Conservation (phyloP, 2,113 vertebrate genomes). For the Stomatorhinus ivindoensis region DNA sequence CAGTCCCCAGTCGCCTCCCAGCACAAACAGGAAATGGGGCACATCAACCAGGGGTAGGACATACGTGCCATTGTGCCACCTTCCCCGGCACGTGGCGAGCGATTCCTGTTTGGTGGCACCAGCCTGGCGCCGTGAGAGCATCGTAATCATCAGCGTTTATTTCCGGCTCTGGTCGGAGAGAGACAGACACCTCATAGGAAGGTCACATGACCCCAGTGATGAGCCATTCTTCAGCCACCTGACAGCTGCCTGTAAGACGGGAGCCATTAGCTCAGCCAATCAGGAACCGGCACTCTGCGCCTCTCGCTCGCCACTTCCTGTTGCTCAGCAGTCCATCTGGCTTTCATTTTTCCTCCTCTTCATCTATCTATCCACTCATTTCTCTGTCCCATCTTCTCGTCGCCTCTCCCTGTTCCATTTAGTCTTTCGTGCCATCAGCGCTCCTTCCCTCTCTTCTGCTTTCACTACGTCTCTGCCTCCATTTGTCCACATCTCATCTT, state of each 20-base stretch:
- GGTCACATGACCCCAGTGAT: conserved; percentile 49
- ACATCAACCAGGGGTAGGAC: conserved; percentile 4
- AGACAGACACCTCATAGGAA: conserved; percentile 52
- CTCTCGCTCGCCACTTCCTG: not conserved
- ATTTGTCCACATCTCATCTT: not conserved
- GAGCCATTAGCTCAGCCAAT: conserved; percentile 18
- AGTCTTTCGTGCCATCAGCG: not conserved
- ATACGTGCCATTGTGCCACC: not conserved
- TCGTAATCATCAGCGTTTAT: conserved; percentile 15
- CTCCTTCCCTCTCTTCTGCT: not conserved
- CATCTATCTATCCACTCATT: not conserved
- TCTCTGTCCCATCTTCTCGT: not conserved
- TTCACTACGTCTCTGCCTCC: not conserved
- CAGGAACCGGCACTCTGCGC: not conserved
- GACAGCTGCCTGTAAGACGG: conserved; percentile 48
- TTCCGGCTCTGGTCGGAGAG: conserved; percentile 48
- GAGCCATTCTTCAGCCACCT: conserved; percentile 60
- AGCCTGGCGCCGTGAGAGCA: not conserved
- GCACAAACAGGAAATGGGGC: conserved; percentile 23
- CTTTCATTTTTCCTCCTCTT: conserved; percentile 7
- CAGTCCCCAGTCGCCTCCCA: conserved; percentile 25
- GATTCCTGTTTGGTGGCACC: not conserved
- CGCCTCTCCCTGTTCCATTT: not conserved
- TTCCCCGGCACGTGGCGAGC: not conserved
- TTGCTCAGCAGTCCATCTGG: conserved; percentile 48